Evolutionary conservation across 2,113 vertebrate genomes (phyloP), one percentile per base, ranked within the genome.

Genomic region (Chaetops frenatus): DNA sequence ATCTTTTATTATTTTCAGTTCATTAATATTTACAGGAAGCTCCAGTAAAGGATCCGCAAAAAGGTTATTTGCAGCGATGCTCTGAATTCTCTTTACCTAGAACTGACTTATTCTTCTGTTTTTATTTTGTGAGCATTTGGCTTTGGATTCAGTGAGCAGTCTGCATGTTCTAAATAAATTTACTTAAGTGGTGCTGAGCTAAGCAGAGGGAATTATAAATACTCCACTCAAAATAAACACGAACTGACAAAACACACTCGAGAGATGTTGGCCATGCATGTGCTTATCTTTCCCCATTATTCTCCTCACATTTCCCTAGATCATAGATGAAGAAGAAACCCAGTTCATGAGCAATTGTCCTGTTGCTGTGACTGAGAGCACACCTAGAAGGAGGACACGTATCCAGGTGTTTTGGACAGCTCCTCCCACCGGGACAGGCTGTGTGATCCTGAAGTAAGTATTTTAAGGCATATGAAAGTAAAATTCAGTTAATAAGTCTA

Each of bases 301-400:
- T 93, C 45, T 85, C 17, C 72, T 74, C 44, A 0, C 17, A 6
- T 94, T 93, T 94, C 69, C 92, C 38, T 73, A 99, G 99, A 99
- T 99, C 92, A 99, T 99, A 95, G 99, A 99, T 92, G 99, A 99
- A 93, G 99, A 99, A 89, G 99, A 99, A 96, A 99, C 99, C 9
- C 99, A 99, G 95, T 99, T 98, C 94, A 99, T 99, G 99, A 99
- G 99, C 81, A 99, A 99, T 95, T 99, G 99, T 94, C 99, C 99
- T 0, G 99, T 99, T 28, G 99, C 99, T 9, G 99, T 99, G 86
- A 99, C 99, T 6, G 99, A 99, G 94, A 99, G 99, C 96, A 99
- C 99, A 2, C 99, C 99, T 8, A 98, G 99, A 7, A 98, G 99
- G 48, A 98, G 99, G 84, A 99, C 98, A 3, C 98, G 98, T 44